Conservation (phyloP, 2,888 invertebrate species). For the Andrena praecox region DNA sequence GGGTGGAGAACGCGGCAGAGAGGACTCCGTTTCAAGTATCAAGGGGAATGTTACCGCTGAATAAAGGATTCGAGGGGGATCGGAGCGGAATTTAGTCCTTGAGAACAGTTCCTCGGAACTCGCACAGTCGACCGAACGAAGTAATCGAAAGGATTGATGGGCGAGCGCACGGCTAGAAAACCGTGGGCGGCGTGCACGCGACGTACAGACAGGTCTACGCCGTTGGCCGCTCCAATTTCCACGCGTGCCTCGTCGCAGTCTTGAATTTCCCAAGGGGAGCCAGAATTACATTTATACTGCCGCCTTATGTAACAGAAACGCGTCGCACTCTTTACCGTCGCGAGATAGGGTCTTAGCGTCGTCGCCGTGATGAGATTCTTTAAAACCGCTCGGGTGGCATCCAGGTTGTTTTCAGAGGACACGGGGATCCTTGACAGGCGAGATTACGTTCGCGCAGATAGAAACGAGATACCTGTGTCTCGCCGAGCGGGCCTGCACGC, state of each 20-base stretch:
- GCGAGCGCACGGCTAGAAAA: not conserved
- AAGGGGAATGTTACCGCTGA: not conserved
- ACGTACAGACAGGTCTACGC: not conserved
- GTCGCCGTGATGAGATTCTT: conserved; percentile 38
- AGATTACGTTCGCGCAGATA: not conserved
- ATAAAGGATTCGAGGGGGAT: conserved; percentile 1
- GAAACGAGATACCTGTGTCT: not conserved
- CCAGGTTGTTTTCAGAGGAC: conserved; percentile 11
- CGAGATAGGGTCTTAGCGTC: conserved; percentile 31
- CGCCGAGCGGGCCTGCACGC: not conserved
- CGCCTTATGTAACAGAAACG: conserved; percentile 57
- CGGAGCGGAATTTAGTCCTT: not conserved
- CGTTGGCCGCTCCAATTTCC: conserved; percentile 53
- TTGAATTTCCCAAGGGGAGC: conserved; percentile 61
- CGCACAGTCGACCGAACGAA: not conserved
- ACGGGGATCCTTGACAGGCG: not conserved
- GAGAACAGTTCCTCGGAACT: not conserved
- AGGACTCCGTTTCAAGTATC: not conserved
- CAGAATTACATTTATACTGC: conserved; percentile 54
- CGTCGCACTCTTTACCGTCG: conserved; percentile 39
- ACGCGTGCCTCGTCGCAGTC: conserved; percentile 53
- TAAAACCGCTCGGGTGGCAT: conserved; percentile 18
- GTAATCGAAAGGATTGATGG: not conserved
- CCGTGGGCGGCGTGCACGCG: not conserved
- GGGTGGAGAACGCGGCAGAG: not conserved